A percentile compares a stretch with the other conserved stretches of the same genome.
Evolutionary conservation across 2,888 invertebrate species (phyloP).

Genomic region (Tiliacea citrago): DNA sequence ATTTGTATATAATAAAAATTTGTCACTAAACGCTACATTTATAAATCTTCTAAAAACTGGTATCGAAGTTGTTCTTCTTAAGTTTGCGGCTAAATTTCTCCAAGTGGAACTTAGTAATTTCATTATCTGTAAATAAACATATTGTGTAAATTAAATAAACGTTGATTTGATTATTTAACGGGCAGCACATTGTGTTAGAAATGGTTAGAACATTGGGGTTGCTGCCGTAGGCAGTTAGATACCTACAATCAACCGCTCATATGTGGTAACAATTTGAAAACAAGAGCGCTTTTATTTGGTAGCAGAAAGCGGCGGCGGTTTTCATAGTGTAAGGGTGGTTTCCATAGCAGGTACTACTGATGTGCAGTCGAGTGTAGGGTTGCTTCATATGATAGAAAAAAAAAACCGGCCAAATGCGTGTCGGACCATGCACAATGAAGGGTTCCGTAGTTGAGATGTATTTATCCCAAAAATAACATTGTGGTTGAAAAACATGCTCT

Average conservation of each 20-base stretch:
- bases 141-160: neutral
- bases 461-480: no score
- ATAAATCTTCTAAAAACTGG: constrained; percentile 73
- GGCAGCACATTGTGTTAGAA: neutral
- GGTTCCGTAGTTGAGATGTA: no score
- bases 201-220: neutral
- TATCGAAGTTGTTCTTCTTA: constrained; percentile 69
- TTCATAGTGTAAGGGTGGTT: neutral
- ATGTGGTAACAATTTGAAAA: neutral
- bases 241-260: neutral
- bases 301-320: neutral
- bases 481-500: no score
- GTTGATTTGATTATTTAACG: neutral
- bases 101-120: constrained; percentile 78
- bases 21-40: constrained; percentile 91
- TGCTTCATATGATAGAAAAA: neutral
- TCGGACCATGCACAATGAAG: no score
- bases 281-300: no score
- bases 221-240: neutral
- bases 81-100: constrained; percentile 78
- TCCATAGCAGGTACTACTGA: neutral
- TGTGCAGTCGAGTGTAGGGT: neutral
- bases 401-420: neutral
- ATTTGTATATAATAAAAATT: constrained; percentile 95
- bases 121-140: constrained; percentile 72